These are phyloP conservation scores for Nesidiocoris tenuis DNA, from an alignment of 2,888 invertebrate genomes.

Conservation along the genomic window DNA sequence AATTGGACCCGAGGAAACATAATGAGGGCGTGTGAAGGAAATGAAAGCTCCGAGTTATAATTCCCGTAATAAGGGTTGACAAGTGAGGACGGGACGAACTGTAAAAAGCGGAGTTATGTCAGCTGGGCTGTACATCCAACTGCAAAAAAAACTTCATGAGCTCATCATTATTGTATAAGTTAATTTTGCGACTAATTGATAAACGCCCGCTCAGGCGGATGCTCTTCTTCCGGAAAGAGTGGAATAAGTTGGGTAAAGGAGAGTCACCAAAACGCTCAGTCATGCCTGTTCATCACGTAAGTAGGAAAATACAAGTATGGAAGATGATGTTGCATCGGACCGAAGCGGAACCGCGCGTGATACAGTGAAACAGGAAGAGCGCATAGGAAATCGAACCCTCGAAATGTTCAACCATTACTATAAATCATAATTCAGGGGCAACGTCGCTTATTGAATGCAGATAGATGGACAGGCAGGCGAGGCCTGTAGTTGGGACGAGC, in stretches of 20 bases:
- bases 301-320: too few relatives aligned
- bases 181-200: too few relatives aligned
- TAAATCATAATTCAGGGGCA: conserved; percentile 23
- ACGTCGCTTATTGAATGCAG: conserved; percentile 19
- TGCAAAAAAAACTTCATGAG: background rate
- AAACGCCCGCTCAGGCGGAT: too few relatives aligned
- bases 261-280: too few relatives aligned
- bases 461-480: conserved; percentile 10
- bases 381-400: background rate
- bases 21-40: too few relatives aligned
- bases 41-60: too few relatives aligned
- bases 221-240: too few relatives aligned
- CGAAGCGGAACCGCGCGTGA: background rate
- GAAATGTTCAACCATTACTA: conserved; percentile 12
- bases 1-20: too few relatives aligned
- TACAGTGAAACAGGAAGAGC: background rate
- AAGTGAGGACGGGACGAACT: background rate
- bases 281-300: too few relatives aligned
- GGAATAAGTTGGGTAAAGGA: too few relatives aligned
- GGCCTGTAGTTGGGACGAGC: background rate
- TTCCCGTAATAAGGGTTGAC: background rate
- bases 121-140: background rate
- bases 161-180: too few relatives aligned
- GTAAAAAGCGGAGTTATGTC: background rate
- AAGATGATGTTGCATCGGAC: background rate